Evolutionary conservation across 2,113 vertebrate genomes (phyloP).

Genomic region (Microtus montanus): DNA sequence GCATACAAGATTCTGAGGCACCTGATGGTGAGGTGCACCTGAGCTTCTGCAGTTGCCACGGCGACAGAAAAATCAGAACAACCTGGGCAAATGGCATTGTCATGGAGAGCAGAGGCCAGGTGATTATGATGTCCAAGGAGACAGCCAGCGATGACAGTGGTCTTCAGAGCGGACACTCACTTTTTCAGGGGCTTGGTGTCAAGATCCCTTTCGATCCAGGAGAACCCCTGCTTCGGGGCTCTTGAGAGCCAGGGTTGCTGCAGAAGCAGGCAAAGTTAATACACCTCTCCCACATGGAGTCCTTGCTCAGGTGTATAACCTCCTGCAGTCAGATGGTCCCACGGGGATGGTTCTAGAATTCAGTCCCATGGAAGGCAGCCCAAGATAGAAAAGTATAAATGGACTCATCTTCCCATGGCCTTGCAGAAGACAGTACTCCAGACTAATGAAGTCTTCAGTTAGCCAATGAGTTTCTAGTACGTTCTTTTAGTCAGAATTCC

Average conservation of each 20-base stretch:
- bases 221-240: neutral
- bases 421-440: neutral
- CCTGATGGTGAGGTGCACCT: neutral
- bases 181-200: neutral
- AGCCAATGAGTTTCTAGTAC: neutral
- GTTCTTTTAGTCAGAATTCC: neutral
- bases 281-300: neutral
- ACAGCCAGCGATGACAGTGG: neutral
- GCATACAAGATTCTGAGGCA: neutral
- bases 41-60: constrained; percentile 48
- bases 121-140: neutral
- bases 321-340: neutral
- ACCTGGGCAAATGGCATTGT: neutral
- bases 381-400: neutral
- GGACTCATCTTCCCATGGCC: neutral
- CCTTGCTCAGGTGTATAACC: neutral
- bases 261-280: neutral
- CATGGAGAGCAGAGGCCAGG: constrained; percentile 9
- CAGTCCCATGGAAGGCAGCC: neutral
- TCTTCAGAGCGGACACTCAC: neutral
- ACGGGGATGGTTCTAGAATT: neutral
- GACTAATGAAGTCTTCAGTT: neutral
- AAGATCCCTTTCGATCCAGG: neutral
- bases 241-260: neutral
- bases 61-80: constrained; percentile 31